Base-by-base conservation (phyloP, 2,113 vertebrate genomes). In the Laticauda colubrina region DNA sequence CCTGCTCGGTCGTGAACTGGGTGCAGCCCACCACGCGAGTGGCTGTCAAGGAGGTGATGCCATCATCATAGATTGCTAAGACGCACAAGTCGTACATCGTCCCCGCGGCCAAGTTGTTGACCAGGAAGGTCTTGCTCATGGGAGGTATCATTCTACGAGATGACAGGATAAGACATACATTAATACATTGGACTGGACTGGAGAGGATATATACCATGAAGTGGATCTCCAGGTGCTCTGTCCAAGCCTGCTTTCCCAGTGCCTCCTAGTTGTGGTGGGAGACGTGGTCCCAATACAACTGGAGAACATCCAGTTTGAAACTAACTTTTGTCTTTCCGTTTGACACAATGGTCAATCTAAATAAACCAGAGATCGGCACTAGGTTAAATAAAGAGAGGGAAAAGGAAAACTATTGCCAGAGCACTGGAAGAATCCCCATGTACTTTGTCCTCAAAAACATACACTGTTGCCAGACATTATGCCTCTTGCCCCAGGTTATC, bases 121-220 rank as follows among this genome's bases (percentile, higher is more conserved):
- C 99, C 96, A 99, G 98, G 95, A 99, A 99, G 94, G 98, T 99
- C 97, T 99, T 99, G 98, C 99, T 99, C 4, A 99, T 99, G 34
- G 99, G 98, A 93, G 99, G 99, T 95, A 99, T 99, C 99, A 99
- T 99, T 97, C 99, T 99, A 96, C 48, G 81, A 92, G 90, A 96
- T 91, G 96, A 97, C 55, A 92, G 95, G 97, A 81, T 81, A 81
- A 81, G 34, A 81, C 3, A 1, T 53, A 51, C 56, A 45, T 18
- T 7, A 24, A 29, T 90, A 81, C 34, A 21, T 21, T 81, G 34
- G 18, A 81, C 24, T 57, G 57, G 57, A 26, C 0, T 23, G 18
- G 75, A 81, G 34, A 43, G 6, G 34, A 81, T 81, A 57, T 4
- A 39, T 8, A 43, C 34, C 75, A 81, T 81, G 34, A 43, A 81